Evolutionary conservation across 1,140 invertebrate species (phyloP).

Genomic region (Harpegnathos saltator): DNA sequence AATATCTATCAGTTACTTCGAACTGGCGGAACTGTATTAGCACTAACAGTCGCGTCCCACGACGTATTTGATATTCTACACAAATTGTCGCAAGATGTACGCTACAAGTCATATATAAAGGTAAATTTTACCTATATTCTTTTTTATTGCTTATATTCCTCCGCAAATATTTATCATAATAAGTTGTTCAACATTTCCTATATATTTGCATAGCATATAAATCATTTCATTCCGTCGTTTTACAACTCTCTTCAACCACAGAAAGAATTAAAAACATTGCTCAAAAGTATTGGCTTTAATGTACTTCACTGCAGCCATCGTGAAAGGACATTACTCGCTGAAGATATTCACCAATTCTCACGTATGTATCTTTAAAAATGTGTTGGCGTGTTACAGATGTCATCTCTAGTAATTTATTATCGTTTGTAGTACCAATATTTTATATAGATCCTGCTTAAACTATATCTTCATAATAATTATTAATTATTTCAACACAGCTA

Average conservation of each 20-base stretch:
- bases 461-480: too few species aligned
- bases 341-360: not conserved
- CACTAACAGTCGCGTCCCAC: not conserved
- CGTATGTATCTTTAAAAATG: not conserved
- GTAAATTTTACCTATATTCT: too few species aligned
- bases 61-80: not conserved
- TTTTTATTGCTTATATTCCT: too few species aligned
- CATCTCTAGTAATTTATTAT: too few species aligned
- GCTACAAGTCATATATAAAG: not conserved
- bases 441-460: too few species aligned
- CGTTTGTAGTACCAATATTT: too few species aligned
- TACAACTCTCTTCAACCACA: not conserved
- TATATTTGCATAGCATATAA: not conserved
- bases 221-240: not conserved
- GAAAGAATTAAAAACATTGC: not conserved
- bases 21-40: slow-evolving; percentile 2
- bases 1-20: slow-evolving; percentile 25
- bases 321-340: not conserved
- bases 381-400: too few species aligned
- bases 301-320: slow-evolving; percentile 1
- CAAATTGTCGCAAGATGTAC: not conserved
- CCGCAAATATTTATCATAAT: too few species aligned
- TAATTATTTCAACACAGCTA: too few species aligned
- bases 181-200: not conserved
- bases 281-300: not conserved